Conservation (phyloP, 2,797 vertebrate species). For the Oreonectes daqikongensis region DNA sequence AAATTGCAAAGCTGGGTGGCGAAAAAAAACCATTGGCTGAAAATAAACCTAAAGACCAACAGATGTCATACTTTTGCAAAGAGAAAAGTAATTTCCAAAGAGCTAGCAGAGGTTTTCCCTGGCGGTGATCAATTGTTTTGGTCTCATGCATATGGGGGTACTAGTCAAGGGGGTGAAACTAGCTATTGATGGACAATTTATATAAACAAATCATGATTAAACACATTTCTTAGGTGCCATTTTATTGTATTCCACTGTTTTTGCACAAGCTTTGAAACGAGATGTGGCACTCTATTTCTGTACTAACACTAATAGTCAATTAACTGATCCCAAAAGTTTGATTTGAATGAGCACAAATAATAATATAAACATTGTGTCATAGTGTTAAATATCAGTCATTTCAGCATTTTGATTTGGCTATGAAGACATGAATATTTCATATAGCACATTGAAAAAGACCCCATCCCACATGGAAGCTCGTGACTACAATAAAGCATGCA, state of each 20-base stretch:
- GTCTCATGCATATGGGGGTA: slow-evolving; percentile 54
- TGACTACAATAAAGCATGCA: slow-evolving; percentile 61
- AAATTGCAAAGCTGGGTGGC: slow-evolving; percentile 50
- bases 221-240: slow-evolving; percentile 26
- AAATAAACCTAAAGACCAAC: slow-evolving; percentile 59
- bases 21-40: slow-evolving; percentile 48
- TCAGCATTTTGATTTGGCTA: no score
- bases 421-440: slow-evolving; percentile 28
- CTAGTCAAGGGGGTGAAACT: slow-evolving; percentile 29
- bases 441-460: slow-evolving; percentile 43
- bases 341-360: no score
- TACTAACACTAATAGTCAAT: no score
- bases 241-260: slow-evolving; percentile 35
- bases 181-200: slow-evolving; percentile 61
- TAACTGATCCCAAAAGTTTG: neutral
- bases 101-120: slow-evolving; percentile 44
- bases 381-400: no score
- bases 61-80: slow-evolving; percentile 55
- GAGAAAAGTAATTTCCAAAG: slow-evolving; percentile 61
- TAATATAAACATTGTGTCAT: no score
- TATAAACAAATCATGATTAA: slow-evolving; percentile 52
- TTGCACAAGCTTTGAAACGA: slow-evolving; percentile 14
- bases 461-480: slow-evolving; percentile 51
- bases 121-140: slow-evolving; percentile 38
- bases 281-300: neutral